These are phyloP conservation scores for Drosophila sp. DNA, from an alignment of 1,140 invertebrate species.

Conservation along the genomic window DNA sequence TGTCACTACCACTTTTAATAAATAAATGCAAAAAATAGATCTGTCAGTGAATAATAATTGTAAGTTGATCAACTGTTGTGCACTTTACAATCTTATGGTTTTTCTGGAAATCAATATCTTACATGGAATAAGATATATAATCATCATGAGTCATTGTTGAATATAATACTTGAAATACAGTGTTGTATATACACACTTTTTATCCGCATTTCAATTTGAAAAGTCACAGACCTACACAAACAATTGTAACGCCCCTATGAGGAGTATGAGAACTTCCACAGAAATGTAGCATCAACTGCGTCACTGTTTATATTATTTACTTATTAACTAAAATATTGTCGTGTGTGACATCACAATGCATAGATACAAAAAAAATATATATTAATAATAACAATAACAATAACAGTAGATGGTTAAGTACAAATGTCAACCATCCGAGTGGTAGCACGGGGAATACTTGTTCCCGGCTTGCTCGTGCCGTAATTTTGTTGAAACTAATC, in stretches of 20 bases:
- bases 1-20: no score
- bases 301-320: background rate
- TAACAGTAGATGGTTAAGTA: background rate
- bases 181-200: background rate
- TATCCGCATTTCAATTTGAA: no score
- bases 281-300: background rate
- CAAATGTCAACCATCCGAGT: background rate
- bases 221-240: background rate
- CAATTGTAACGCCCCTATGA: background rate
- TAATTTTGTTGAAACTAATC: constrained; percentile 9
- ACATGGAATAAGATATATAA: no score
- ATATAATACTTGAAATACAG: no score
- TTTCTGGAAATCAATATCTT: no score
- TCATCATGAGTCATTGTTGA: no score
- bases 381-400: background rate
- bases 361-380: background rate
- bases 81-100: no score
- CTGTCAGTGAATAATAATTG: no score
- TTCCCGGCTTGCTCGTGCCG: constrained; percentile 5
- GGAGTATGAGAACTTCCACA: background rate
- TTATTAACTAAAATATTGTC: background rate
- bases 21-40: no score
- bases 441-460: constrained; percentile 6
- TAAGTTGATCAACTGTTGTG: no score
- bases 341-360: constrained; percentile 10